phyloP scores from a whole-genome alignment of 2,113 vertebrate genomes.

The Nesoenas mayeri region DNA sequence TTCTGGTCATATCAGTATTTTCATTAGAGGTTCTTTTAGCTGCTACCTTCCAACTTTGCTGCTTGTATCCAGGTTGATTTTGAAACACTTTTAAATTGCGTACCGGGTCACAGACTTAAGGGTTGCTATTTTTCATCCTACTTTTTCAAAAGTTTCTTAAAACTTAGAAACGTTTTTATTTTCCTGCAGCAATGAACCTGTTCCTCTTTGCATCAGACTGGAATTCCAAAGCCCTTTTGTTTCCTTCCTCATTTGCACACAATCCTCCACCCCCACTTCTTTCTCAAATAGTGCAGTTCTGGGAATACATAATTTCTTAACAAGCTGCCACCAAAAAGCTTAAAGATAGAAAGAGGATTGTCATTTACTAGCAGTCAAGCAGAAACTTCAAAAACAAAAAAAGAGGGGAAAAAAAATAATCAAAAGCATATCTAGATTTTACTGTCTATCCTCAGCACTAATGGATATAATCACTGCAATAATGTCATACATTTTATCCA shows the following conservation, averaged over 20 bases:
- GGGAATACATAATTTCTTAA: background rate
- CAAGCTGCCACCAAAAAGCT: background rate
- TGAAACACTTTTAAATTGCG: background rate
- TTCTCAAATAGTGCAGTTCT: background rate
- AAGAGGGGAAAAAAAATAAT: background rate
- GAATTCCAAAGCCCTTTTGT: slow-evolving; percentile 27
- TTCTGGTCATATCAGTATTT: background rate
- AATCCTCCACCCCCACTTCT: background rate
- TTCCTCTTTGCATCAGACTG: background rate
- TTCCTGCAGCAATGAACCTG: background rate
- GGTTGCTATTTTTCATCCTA: background rate
- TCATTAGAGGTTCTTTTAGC: background rate
- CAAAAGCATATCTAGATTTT: background rate
- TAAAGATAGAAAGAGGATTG: background rate
- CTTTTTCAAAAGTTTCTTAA: background rate
- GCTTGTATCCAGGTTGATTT: background rate
- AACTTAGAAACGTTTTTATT: background rate
- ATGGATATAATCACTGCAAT: background rate
- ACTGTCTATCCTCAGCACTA: background rate
- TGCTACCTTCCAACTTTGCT: background rate
- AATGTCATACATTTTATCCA: background rate
- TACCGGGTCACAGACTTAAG: background rate
- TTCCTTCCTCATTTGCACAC: slow-evolving; percentile 17
- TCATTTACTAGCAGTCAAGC: background rate
- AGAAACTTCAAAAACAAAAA: background rate